Evolutionary conservation across 2,113 vertebrate species (phyloP).

Genomic region (Aspiorhynchus laticeps): DNA sequence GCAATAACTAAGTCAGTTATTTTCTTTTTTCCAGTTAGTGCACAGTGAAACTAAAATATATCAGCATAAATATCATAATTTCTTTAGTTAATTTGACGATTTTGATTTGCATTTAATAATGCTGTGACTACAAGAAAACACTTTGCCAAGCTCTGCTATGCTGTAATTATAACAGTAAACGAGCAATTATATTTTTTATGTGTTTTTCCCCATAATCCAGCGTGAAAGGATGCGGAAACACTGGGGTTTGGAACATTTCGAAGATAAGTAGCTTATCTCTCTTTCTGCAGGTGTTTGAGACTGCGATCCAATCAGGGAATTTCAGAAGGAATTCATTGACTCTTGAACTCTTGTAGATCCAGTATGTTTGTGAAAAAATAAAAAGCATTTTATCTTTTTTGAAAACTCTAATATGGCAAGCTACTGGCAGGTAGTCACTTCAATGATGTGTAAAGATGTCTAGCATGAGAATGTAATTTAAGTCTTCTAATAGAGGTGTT

Average conservation of each 20-base stretch:
- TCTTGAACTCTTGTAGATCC: slow-evolving; percentile 62
- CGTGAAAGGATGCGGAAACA: slow-evolving; percentile 55
- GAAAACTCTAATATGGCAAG: slow-evolving; percentile 13
- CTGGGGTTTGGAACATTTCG: slow-evolving; percentile 31
- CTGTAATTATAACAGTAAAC: slow-evolving; percentile 49
- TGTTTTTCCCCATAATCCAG: slow-evolving; percentile 44
- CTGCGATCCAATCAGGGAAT: slow-evolving; percentile 69
- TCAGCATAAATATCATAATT: neutral
- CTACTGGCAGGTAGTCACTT: neutral
- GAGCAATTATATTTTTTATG: slow-evolving; percentile 51
- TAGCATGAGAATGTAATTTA: neutral
- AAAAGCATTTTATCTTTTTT: slow-evolving; percentile 35
- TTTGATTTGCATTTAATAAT: slow-evolving; percentile 34
- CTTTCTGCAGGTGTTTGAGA: slow-evolving; percentile 67
- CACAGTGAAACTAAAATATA: neutral
- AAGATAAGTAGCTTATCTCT: slow-evolving; percentile 78
- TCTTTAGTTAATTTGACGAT: neutral
- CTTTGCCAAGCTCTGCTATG: slow-evolving; percentile 37
- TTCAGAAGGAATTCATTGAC: slow-evolving; percentile 73
- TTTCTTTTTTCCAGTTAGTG: slow-evolving; percentile 7
- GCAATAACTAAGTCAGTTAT: neutral
- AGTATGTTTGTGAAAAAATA: slow-evolving; percentile 56
- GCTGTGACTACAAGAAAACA: slow-evolving; percentile 13
- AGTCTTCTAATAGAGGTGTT: neutral
- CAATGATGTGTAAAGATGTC: neutral